Percentiles rank a stretch among this genome's conserved stretches.
Evolutionary conservation across 2,888 invertebrate species (phyloP).

Genomic region (Eilema depressum): DNA sequence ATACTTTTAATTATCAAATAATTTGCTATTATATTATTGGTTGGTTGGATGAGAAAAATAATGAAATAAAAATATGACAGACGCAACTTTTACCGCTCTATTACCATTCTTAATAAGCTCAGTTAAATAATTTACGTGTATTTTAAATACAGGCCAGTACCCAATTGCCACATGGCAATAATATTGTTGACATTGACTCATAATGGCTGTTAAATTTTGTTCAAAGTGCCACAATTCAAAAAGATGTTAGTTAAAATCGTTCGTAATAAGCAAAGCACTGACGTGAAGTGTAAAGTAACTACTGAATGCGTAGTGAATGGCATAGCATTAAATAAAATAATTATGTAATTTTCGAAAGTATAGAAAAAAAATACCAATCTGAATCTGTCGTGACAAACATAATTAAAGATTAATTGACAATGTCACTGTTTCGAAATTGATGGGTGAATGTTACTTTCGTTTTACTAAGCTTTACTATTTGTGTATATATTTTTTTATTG

Average conservation of each 20-base stretch:
- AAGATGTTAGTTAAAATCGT: not conserved
- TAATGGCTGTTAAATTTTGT: not conserved
- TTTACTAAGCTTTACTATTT: not conserved
- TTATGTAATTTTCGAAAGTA: constrained; percentile 9
- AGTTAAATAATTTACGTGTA: too few relatives aligned
- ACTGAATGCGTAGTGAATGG: constrained; percentile 1
- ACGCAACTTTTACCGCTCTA: too few relatives aligned
- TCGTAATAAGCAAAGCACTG: not conserved
- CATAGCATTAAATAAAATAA: not conserved
- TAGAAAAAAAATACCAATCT: constrained; percentile 5
- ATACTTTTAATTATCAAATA: too few relatives aligned
- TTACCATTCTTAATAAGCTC: too few relatives aligned
- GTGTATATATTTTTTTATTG: not conserved
- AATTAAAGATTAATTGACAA: constrained; percentile 10
- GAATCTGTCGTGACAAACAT: not conserved
- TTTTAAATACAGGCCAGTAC: too few relatives aligned
- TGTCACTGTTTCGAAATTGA: not conserved
- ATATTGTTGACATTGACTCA: too few relatives aligned
- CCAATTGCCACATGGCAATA: too few relatives aligned
- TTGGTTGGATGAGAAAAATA: too few relatives aligned
- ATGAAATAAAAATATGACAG: too few relatives aligned
- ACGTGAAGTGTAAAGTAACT: not conserved
- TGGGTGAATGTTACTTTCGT: constrained; percentile 2
- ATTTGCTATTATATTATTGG: too few relatives aligned
- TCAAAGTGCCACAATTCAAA: not conserved